Conservation (phyloP, 1,140 invertebrate genomes). For the Drosophila ogumai region DNA sequence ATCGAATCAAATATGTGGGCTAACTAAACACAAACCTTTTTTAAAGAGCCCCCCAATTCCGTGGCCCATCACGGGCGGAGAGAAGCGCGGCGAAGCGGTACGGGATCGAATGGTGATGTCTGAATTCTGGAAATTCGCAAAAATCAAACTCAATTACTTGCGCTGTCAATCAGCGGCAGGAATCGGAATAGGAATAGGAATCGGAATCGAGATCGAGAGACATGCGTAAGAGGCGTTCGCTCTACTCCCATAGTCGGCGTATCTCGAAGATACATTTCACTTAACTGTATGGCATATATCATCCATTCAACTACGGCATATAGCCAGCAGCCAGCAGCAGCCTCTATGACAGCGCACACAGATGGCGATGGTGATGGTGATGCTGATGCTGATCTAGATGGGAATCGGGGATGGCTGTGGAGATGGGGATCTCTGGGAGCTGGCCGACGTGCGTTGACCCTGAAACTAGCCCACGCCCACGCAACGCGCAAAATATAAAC, state of each 20-base stretch:
- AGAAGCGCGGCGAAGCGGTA: not conserved
- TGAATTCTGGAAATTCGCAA: slow-evolving; percentile 76
- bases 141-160: slow-evolving; percentile 80
- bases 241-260: slow-evolving; percentile 42
- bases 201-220: slow-evolving; percentile 47
- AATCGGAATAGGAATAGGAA: slow-evolving; percentile 56
- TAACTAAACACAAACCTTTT: slow-evolving; percentile 81
- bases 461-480: slow-evolving; percentile 69
- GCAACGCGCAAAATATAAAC: slow-evolving; percentile 74
- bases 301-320: slow-evolving; percentile 65
- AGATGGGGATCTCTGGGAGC: slow-evolving; percentile 24
- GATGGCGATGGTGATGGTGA: slow-evolving; percentile 50
- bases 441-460: slow-evolving; percentile 70
- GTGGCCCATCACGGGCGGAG: not conserved
- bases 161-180: slow-evolving; percentile 76
- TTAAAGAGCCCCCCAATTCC: slow-evolving; percentile 47
- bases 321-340: slow-evolving; percentile 13
- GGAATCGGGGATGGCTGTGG: slow-evolving; percentile 6
- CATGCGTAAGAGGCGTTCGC: slow-evolving; percentile 69
- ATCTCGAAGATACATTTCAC: slow-evolving; percentile 75
- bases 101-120: slow-evolving; percentile 55
- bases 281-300: slow-evolving; percentile 77
- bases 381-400: slow-evolving; percentile 40
- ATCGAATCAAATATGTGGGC: slow-evolving; percentile 77
- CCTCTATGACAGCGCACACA: slow-evolving; percentile 56